Conservation (phyloP, 2,888 invertebrate species). For the Boloria euphrosyne region DNA sequence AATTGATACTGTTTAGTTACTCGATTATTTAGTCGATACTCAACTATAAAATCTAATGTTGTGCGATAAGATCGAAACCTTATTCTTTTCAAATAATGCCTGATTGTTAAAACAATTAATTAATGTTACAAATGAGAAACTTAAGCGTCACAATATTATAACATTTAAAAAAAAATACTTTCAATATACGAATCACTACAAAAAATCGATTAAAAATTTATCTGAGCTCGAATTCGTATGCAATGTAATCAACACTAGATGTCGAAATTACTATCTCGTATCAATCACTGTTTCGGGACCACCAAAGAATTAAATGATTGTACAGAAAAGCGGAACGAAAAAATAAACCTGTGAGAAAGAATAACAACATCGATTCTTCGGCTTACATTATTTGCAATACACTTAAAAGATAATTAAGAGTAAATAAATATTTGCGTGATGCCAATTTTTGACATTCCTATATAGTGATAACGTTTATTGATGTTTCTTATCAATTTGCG, state of each 20-base stretch:
- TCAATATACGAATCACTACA: neutral
- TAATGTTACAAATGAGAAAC: too few relatives aligned
- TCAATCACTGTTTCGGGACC: conserved; percentile 35
- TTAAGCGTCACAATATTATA: too few relatives aligned
- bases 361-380: conserved; percentile 7
- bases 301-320: conserved; percentile 11
- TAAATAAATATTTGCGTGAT: conserved; percentile 2
- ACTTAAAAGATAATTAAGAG: neutral
- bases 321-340: conserved; percentile 5
- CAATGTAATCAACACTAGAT: conserved; percentile 29
- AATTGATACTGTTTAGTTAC: conserved; percentile 35
- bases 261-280: conserved; percentile 36
- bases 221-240: conserved; percentile 33
- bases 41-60: conserved; percentile 4
- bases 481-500: conserved; percentile 10
- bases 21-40: conserved; percentile 16
- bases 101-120: neutral
- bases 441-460: conserved; percentile 3
- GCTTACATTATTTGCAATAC: neutral
- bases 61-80: conserved; percentile 13
- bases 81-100: neutral
- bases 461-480: neutral
- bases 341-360: conserved; percentile 26
- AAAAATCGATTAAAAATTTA: neutral
- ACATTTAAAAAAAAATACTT: neutral